Percentiles rank a stretch among this genome's conserved stretches.
These are phyloP conservation scores for Drosophila koepferae DNA, from an alignment of 2,888 invertebrate genomes.

Conservation along the genomic window DNA sequence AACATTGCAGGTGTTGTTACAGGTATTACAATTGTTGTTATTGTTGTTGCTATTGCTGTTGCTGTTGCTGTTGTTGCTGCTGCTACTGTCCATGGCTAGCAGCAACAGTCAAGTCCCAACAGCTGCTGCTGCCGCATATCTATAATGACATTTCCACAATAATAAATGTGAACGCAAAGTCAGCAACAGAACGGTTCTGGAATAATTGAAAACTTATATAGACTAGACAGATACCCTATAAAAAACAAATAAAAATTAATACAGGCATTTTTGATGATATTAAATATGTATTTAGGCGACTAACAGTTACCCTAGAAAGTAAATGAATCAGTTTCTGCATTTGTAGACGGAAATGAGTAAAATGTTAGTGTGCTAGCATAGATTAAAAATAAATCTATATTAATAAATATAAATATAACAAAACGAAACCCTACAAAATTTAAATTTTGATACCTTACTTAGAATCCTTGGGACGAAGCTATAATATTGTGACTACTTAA, in stretches of 20 bases:
- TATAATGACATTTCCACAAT: slow-evolving; percentile 1
- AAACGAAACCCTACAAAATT: too few species aligned
- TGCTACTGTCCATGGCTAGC: neutral
- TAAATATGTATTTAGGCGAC: neutral
- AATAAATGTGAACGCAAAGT: slow-evolving; percentile 8
- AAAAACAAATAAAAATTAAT: neutral
- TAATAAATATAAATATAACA: too few species aligned
- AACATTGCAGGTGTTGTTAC: slow-evolving; percentile 9
- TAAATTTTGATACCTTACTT: too few species aligned
- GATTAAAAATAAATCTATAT: too few species aligned
- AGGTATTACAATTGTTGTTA: neutral
- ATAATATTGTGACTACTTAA: too few species aligned
- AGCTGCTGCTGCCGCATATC: slow-evolving; percentile 8
- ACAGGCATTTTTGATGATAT: neutral
- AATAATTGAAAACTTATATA: neutral
- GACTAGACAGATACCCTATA: neutral
- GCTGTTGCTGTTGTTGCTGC: neutral
- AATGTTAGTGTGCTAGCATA: too few species aligned
- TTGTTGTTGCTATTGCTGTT: neutral
- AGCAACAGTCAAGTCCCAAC: slow-evolving; percentile 7
- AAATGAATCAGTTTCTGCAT: too few species aligned
- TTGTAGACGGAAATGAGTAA: too few species aligned
- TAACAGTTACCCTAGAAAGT: neutral
- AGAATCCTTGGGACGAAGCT: too few species aligned
- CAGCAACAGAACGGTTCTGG: neutral